A percentile compares a stretch with the other conserved stretches of the same genome.
Evolutionary conservation across 2,888 invertebrate genomes (phyloP).

Genomic region (Cataglyphis cursor): DNA sequence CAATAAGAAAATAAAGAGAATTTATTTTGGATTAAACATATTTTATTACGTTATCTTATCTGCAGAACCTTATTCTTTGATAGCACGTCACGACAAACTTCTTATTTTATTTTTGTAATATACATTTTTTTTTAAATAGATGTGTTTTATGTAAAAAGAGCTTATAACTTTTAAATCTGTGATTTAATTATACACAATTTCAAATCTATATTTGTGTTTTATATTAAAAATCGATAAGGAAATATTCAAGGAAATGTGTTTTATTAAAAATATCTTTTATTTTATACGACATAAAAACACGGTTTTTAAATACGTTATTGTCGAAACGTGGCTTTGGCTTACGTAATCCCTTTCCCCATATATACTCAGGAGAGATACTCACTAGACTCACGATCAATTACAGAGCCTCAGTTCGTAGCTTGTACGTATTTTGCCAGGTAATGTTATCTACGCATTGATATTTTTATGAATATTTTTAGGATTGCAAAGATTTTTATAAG

Average conservation of each 20-base stretch:
- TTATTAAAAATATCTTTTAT: not conserved
- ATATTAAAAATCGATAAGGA: not conserved
- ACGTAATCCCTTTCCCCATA: not conserved
- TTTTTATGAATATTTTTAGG: not conserved
- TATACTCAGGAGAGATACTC: too few species aligned
- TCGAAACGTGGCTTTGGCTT: not conserved
- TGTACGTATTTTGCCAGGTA: constrained; percentile 1
- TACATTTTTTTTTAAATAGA: not conserved
- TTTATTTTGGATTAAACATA: not conserved
- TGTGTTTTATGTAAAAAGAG: not conserved
- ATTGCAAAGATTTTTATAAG: constrained; percentile 1
- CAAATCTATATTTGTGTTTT: not conserved
- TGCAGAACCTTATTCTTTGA: not conserved
- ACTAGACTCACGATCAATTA: not conserved
- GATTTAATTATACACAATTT: not conserved
- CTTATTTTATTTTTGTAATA: not conserved
- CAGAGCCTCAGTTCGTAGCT: constrained; percentile 4
- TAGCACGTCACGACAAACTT: not conserved
- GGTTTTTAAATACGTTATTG: not conserved
- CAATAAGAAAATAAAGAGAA: not conserved
- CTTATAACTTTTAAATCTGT: not conserved
- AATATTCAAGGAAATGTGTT: not conserved
- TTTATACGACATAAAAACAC: not conserved
- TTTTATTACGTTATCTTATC: not conserved
- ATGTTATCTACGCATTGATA: not conserved